Evolutionary conservation across 2,888 invertebrate species (phyloP).

Genomic region (Gisinianus flammeolus): DNA sequence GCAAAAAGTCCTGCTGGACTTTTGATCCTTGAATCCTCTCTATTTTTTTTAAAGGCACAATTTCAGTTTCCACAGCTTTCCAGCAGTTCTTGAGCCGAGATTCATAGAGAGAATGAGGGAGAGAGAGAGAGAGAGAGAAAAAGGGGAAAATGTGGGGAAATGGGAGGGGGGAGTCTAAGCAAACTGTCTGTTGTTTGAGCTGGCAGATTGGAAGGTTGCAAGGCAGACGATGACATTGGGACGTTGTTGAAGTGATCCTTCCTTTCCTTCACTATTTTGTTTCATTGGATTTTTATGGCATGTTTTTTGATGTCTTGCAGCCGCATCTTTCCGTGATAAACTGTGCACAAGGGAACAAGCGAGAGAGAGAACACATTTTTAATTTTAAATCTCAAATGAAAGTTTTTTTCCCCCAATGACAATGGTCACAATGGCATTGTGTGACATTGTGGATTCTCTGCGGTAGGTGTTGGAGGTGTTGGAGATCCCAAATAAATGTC

Average conservation of each 20-base stretch:
- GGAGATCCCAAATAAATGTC: too few relatives aligned
- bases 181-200: not conserved
- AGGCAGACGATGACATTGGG: slow-evolving; percentile 21
- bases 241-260: not conserved
- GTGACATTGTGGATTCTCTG: too few relatives aligned
- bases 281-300: slow-evolving; percentile 43
- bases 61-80: too few relatives aligned
- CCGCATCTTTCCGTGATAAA: slow-evolving; percentile 50
- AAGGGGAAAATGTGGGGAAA: too few relatives aligned
- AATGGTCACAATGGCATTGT: too few relatives aligned
- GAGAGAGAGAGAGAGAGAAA: too few relatives aligned
- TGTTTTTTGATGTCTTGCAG: slow-evolving; percentile 48
- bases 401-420: not conserved
- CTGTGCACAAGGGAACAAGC: slow-evolving; percentile 31
- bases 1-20: too few relatives aligned
- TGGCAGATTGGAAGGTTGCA: not conserved
- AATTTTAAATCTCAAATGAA: not conserved
- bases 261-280: not conserved
- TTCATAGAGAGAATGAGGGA: too few relatives aligned
- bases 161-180: too few relatives aligned
- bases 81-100: too few relatives aligned
- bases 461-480: not conserved
- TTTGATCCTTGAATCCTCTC: too few relatives aligned
- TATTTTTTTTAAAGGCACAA: too few relatives aligned
- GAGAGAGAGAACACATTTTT: not conserved